Evolutionary conservation across 2,113 vertebrate species (phyloP).

Genomic region (Colossoma macropomum): DNA sequence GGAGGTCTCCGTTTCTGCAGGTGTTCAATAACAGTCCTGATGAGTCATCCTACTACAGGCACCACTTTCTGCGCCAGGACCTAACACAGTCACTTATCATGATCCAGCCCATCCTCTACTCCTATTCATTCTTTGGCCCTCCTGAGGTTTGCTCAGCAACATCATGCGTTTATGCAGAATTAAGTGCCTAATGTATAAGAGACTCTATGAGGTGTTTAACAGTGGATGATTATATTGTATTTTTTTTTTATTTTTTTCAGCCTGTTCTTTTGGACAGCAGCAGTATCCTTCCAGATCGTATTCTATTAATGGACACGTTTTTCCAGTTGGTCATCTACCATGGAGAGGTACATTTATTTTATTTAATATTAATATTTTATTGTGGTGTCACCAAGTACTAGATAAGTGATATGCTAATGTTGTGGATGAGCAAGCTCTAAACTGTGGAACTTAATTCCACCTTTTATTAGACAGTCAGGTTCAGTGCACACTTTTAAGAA

Average conservation of each 20-base stretch:
- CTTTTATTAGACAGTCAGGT: no score
- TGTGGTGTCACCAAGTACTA: not conserved
- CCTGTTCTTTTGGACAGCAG: constrained; percentile 97
- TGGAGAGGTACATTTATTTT: constrained; percentile 84
- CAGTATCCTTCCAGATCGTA: constrained; percentile 94
- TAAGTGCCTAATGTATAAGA: not conserved
- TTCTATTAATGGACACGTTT: constrained; percentile 97
- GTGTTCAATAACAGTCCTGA: constrained; percentile 99
- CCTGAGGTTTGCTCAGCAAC: constrained; percentile 85
- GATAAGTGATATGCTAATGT: no score
- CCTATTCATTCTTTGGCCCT: constrained; percentile 95
- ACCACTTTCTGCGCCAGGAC: constrained; percentile 95
- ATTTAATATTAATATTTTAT: not conserved
- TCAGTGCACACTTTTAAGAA: no score
- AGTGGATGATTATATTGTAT: no score
- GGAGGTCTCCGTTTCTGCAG: constrained; percentile 95
- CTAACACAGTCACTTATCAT: constrained; percentile 98
- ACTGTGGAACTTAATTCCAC: no score
- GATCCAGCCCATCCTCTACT: constrained; percentile 97
- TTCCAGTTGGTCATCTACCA: constrained; percentile 98
- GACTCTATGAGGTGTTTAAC: not conserved
- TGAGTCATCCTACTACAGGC: constrained; percentile 94
- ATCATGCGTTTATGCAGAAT: not conserved
- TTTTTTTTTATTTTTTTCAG: constrained; percentile 66
- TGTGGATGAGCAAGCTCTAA: no score